Percentiles rank a stretch among this genome's conserved stretches.
Evolutionary conservation across 2,888 invertebrate species (phyloP).

Genomic region (Gastracanthus pulcherrimus): DNA sequence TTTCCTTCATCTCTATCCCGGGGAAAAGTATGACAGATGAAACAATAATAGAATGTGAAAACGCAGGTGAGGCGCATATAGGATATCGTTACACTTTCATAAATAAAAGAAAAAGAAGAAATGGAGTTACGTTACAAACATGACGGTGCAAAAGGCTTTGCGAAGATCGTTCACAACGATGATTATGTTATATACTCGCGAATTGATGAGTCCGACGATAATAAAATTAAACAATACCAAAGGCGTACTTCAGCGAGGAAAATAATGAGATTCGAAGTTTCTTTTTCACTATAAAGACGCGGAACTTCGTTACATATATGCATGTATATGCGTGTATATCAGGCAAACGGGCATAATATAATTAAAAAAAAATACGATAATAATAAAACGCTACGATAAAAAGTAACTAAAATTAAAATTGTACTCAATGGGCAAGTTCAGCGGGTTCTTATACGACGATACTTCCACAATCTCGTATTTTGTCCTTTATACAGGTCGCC

Average conservation of each 20-base stretch:
- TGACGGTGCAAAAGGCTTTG: slow-evolving; percentile 54
- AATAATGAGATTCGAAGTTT: slow-evolving; percentile 48
- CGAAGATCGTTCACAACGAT: slow-evolving; percentile 48
- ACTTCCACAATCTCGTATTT: slow-evolving; percentile 43
- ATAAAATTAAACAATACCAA: slow-evolving; percentile 22
- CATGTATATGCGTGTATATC: slow-evolving; percentile 9
- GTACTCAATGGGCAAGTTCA: slow-evolving; percentile 59
- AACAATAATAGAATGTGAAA: slow-evolving; percentile 41
- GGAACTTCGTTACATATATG: slow-evolving; percentile 30
- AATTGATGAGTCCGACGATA: slow-evolving; percentile 17
- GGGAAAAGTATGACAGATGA: slow-evolving; percentile 59
- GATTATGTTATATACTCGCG: slow-evolving; percentile 38
- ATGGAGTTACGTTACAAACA: slow-evolving; percentile 20
- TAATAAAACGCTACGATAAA: slow-evolving; percentile 39
- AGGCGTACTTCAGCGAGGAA: slow-evolving; percentile 51
- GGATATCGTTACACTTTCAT: slow-evolving; percentile 32
- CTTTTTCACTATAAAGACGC: slow-evolving; percentile 11
- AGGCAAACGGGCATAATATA: slow-evolving; percentile 15
- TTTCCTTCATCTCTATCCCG: slow-evolving; percentile 57
- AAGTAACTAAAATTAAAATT: slow-evolving; percentile 55
- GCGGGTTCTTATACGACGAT: slow-evolving; percentile 43
- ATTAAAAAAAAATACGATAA: slow-evolving; percentile 20
- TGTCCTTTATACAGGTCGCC: slow-evolving; percentile 49
- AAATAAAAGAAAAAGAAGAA: slow-evolving; percentile 23
- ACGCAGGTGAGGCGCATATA: slow-evolving; percentile 34